A percentile compares a stretch with the other conserved stretches of the same genome.
phyloP scores from a whole-genome alignment of 2,113 vertebrate genomes.

The Barbus barbus region DNA sequence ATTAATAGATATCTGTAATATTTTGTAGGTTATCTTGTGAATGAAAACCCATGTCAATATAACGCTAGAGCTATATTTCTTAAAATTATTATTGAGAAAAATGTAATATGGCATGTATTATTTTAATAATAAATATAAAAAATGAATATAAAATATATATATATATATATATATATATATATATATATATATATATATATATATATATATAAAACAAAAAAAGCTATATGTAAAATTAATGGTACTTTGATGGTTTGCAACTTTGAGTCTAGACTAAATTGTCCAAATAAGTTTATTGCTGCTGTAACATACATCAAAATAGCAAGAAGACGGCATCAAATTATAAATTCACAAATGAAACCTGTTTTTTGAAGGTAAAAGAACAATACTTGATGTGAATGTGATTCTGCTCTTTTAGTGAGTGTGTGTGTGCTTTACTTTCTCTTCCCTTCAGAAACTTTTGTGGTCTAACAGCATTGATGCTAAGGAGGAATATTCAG shows the following conservation, averaged over 20 bases:
- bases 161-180: neutral
- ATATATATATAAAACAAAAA: too few species aligned
- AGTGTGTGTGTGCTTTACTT: conserved; percentile 57
- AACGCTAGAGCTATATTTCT: neutral
- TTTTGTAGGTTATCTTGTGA: neutral
- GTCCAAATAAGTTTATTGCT: neutral
- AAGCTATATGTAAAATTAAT: neutral
- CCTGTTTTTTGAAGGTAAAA: neutral
- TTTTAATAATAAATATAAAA: neutral
- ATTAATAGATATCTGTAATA: neutral
- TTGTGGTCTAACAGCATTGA: conserved; percentile 63
- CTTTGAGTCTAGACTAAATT: neutral
- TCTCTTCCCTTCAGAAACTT: conserved; percentile 65
- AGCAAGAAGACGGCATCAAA: neutral
- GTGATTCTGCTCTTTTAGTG: conserved; percentile 5
- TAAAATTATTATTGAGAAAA: neutral
- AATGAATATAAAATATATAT: neutral
- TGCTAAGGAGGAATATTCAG: conserved; percentile 58
- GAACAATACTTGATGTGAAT: conserved; percentile 9
- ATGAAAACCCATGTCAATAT: neutral
- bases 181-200: neutral
- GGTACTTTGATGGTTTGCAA: neutral
- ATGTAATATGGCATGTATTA: neutral
- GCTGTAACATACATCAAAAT: neutral
- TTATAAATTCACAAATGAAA: neutral